A percentile compares a stretch with the other conserved stretches of the same genome.
These are phyloP conservation scores for Psammodynastes pulverulentus DNA, from an alignment of 2,113 vertebrate species.

Conservation along the genomic window DNA sequence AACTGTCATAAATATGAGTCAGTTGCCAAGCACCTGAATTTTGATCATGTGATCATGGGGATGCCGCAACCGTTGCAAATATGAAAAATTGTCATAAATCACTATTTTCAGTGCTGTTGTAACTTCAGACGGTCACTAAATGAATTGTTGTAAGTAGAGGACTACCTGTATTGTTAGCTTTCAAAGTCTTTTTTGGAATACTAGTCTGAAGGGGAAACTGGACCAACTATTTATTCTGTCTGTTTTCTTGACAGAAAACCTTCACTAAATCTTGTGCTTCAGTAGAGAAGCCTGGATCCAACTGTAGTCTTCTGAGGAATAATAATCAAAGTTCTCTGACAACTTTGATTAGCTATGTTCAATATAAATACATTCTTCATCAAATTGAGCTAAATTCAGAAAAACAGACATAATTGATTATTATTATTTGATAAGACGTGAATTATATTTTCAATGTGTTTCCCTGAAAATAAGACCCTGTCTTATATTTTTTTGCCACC, in stretches of 20 bases:
- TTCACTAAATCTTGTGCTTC: not conserved
- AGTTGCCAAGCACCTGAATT: not conserved
- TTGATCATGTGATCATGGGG: not conserved
- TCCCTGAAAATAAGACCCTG: no score
- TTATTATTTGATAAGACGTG: not conserved
- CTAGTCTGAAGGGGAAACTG: not conserved
- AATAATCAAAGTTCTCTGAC: not conserved
- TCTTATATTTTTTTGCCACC: no score
- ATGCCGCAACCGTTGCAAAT: not conserved
- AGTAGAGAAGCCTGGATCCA: not conserved
- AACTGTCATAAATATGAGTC: not conserved
- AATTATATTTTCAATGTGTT: no score
- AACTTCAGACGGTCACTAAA: not conserved
- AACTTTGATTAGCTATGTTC: not conserved
- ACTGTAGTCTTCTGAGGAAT: not conserved
- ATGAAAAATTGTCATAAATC: not conserved
- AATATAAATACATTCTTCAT: not conserved
- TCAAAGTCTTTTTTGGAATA: not conserved
- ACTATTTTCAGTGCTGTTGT: not conserved
- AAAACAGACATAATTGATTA: not conserved
- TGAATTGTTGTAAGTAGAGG: not conserved
- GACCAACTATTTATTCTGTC: not conserved
- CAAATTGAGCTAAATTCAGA: not conserved
- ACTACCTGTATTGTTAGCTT: not conserved
- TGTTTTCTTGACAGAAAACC: not conserved